Evolutionary conservation across 2,888 invertebrate genomes (phyloP), one percentile per base, ranked within the genome.

Genomic region (Nomada goodeniana): DNA sequence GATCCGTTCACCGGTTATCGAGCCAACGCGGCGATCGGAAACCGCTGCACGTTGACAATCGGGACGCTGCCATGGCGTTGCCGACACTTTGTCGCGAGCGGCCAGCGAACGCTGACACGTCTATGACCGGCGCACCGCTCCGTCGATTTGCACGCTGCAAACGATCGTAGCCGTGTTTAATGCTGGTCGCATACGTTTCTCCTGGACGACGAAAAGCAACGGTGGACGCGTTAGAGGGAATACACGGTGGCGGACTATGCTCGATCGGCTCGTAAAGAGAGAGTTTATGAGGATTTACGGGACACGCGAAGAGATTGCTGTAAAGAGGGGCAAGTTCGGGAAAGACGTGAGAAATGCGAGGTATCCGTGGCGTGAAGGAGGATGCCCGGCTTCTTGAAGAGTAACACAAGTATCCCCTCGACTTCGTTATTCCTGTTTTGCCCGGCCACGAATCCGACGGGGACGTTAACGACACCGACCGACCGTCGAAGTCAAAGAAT

Each of bases 11-110:
- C 61, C 9, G 47, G 71, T 52, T 65, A 71, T 75, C 71, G 74
- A 71, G 55, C 26, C 42, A 47, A n/a, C 50, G 36, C 26, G 47
- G n/a, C 50, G 61, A 72, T 53, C 71, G 57, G 61, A 70, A 73
- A 71, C 55, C 73, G 23, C 53, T 67, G 80, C 55, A 36, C 53
- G 55, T 18, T 68, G 76, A 74, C 84, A 76, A 70, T 76, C 64
- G 74, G 47, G 61, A 26, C 36, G 50, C 73, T 53, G 57, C 72
- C 61, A 73, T 67, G 47, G 47, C 53, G n/a, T 29, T n/a, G 42
- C 53, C 55, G 57, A 55, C 68, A 64, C 74, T 74, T 81, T 75
- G 68, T 64, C 67, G 65, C 76, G 20, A 65, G 64, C 65, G 71
- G 60, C 26, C 57, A 7, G 1, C 23, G 42, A 72, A 55, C 60